Evolutionary conservation across 2,888 invertebrate genomes (phyloP), one percentile per base, ranked within the genome.

Genomic region (Perizoma affinitatum): DNA sequence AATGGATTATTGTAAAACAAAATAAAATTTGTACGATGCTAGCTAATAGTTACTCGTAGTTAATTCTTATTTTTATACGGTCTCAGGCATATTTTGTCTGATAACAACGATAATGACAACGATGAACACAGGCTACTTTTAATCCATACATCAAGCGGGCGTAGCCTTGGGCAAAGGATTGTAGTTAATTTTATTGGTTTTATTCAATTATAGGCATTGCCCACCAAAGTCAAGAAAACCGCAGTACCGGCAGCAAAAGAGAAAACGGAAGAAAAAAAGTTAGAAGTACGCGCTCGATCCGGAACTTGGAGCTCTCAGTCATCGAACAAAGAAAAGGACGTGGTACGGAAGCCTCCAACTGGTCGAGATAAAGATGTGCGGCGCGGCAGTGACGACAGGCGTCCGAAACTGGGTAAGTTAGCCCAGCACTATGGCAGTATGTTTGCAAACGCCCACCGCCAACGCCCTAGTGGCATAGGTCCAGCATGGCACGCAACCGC

Each of bases 271-370:
- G 60, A 64, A 36, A 65, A 64, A 41, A 63, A 75, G 42, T 22
- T 60, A 43, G 78, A 78, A 9, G 63, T 75, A 6, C 89, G 95
- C 53, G 94, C 93, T 45, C 93, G 95, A 59, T 95, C 95, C 65
- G 96, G 95, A 75, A 93, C 94, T 54, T 94, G 93, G 94, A 86
- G 93, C 11, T 87, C 93, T 1, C 85, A 87, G 60, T 77, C 75
- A n/a, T 69, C 74, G 5, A 70, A 68, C 40, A 83, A 75, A 68
- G 86, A 83, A 52, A 86, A 80, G 62, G 83, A 84, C 47, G 44
- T 72, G 0, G 50, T 60, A 22, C 53, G 80, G 58, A 88, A 82
- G 65, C 58, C 59, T 5, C 64, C 66, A 53, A 51, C 61, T 42
- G 73, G 72, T 7, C 86, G 83, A 63, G 82, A 84, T 44, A 86